A percentile compares a stretch with the other conserved stretches of the same genome.
These are phyloP conservation scores for Ricordea florida DNA, from an alignment of 92 coral and sea anemone genomes.

Conservation along the genomic window DNA sequence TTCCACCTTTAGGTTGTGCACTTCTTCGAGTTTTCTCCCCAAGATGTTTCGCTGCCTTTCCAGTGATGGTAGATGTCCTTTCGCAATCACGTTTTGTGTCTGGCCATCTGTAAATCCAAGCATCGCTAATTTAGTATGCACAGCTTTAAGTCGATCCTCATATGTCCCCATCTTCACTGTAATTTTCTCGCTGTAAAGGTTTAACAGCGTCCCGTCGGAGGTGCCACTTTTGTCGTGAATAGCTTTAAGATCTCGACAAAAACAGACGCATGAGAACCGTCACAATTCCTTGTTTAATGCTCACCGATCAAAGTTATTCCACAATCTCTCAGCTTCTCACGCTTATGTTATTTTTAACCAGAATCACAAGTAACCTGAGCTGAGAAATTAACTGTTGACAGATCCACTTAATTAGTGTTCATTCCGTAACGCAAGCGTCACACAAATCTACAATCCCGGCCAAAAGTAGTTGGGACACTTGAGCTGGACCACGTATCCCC, in stretches of 20 bases:
- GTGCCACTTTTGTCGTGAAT: slow-evolving; percentile 11
- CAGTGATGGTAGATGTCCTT: neutral
- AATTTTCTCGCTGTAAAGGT: neutral
- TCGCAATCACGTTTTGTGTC: neutral
- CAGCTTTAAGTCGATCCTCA: neutral
- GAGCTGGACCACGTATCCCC: too few species aligned
- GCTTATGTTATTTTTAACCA: too few species aligned
- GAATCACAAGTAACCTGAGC: too few species aligned
- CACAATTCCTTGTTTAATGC: too few species aligned
- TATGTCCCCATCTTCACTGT: neutral
- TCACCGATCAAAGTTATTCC: too few species aligned
- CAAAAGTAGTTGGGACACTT: too few species aligned
- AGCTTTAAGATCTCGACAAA: neutral
- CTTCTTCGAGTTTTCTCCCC: slow-evolving; percentile 7
- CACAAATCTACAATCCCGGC: too few species aligned
- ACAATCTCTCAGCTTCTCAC: too few species aligned
- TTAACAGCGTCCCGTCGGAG: slow-evolving; percentile 4
- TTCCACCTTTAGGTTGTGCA: slow-evolving; percentile 26
- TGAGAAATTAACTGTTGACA: too few species aligned
- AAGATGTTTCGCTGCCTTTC: slow-evolving; percentile 12
- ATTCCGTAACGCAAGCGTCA: too few species aligned
- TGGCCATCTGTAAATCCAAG: neutral
- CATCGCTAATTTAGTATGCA: neutral
- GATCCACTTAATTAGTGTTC: too few species aligned
- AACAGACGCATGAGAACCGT: neutral